phyloP scores from a whole-genome alignment of 2,113 vertebrate genomes.

The Tyrannus savana region DNA sequence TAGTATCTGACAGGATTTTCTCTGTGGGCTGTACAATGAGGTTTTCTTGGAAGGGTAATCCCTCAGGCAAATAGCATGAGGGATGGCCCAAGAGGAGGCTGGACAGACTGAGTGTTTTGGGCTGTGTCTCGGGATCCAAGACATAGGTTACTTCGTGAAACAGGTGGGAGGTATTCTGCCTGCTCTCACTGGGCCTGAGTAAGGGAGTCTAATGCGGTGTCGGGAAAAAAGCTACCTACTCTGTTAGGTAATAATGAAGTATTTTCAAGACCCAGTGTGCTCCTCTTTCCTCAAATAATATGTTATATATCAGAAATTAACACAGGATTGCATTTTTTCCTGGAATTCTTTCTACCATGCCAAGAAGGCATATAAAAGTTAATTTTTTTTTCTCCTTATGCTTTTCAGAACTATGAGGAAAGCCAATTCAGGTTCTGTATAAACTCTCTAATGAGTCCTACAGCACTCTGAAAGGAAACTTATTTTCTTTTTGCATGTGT shows the following conservation, averaged over 20 bases:
- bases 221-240: neutral
- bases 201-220: neutral
- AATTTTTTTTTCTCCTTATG: neutral
- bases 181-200: neutral
- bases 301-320: neutral
- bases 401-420: neutral
- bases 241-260: neutral
- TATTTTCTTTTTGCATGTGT: neutral
- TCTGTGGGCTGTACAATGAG: neutral
- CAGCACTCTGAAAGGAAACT: neutral
- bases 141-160: neutral
- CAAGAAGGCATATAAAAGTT: neutral
- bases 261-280: neutral
- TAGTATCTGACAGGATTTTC: neutral
- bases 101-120: neutral
- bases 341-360: neutral
- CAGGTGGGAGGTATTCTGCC: neutral
- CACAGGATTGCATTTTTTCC: neutral
- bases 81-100: neutral
- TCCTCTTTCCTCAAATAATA: fast-evolving
- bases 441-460: neutral
- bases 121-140: neutral
- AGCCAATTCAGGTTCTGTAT: neutral
- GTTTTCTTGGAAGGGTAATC: neutral
- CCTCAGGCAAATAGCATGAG: fast-evolving